These are phyloP conservation scores for Cylloceria caligata DNA, from an alignment of 2,888 invertebrate species.

Conservation along the genomic window DNA sequence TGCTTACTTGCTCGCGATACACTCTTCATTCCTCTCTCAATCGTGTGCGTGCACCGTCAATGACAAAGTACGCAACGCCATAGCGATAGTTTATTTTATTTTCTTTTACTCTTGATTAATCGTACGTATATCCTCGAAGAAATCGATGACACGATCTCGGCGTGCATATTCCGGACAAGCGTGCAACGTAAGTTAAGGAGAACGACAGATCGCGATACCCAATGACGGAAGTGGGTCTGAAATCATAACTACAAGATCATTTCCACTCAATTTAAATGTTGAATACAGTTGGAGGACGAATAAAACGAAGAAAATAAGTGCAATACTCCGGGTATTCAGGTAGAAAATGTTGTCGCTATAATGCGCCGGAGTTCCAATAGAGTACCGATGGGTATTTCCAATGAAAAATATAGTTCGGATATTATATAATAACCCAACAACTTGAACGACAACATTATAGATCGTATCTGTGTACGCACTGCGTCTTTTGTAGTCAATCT, in stretches of 20 bases:
- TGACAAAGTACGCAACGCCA: constrained; percentile 27
- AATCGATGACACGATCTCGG: constrained; percentile 62
- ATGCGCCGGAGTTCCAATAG: constrained; percentile 1
- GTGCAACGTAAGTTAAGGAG: background rate
- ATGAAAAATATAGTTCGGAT: constrained; percentile 15
- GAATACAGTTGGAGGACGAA: background rate
- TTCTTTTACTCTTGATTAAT: constrained; percentile 62
- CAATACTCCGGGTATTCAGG: background rate
- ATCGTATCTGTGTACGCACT: constrained; percentile 25
- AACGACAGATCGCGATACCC: constrained; percentile 45
- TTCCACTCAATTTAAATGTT: no score
- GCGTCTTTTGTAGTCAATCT: constrained; percentile 38
- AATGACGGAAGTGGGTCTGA: constrained; percentile 49
- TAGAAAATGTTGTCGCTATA: no score
- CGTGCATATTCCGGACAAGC: background rate
- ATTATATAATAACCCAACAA: background rate
- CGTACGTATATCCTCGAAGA: constrained; percentile 53
- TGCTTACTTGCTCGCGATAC: constrained; percentile 1
- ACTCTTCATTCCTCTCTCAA: constrained; percentile 73
- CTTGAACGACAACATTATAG: background rate
- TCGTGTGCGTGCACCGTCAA: constrained; percentile 48
- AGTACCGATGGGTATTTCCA: constrained; percentile 13
- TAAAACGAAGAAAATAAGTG: background rate
- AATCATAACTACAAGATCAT: no score
- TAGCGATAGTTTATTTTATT: constrained; percentile 23